Evolutionary conservation across 2,888 invertebrate species (phyloP).

Genomic region (Lasioglossum pauxillum): DNA sequence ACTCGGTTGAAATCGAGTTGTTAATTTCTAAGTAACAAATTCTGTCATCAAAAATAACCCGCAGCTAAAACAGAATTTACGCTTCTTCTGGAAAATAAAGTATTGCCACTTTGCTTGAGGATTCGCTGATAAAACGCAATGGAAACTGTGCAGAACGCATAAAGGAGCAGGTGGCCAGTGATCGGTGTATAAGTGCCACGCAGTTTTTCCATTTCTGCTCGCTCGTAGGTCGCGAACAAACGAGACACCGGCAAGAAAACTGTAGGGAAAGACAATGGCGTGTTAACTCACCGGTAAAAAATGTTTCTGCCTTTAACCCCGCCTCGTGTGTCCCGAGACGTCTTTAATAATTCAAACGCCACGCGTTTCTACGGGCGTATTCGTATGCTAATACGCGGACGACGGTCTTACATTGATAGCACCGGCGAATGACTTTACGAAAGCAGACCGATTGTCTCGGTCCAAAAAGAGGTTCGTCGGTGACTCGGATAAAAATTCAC

Average conservation of each 20-base stretch:
- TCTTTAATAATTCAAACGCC: slow-evolving; percentile 75
- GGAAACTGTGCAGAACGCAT: neutral
- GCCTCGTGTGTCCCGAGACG: slow-evolving; percentile 52
- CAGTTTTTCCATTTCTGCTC: slow-evolving; percentile 26
- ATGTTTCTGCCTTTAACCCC: slow-evolving; percentile 64
- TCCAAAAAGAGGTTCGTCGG: neutral
- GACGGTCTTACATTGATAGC: slow-evolving; percentile 27
- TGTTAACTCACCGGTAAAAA: slow-evolving; percentile 71
- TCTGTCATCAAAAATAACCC: neutral
- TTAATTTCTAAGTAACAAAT: neutral
- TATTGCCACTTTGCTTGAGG: neutral
- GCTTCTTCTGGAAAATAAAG: neutral
- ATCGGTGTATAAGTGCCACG: neutral
- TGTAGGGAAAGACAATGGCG: slow-evolving; percentile 66
- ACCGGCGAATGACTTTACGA: slow-evolving; percentile 10
- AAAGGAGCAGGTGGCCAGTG: neutral
- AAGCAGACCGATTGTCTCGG: neutral
- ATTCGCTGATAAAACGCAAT: neutral
- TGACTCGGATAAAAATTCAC: neutral
- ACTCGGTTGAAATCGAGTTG: neutral
- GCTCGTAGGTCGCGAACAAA: neutral
- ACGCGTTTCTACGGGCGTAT: slow-evolving; percentile 67
- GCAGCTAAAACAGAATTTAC: neutral
- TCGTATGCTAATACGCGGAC: slow-evolving; percentile 73
- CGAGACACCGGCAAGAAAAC: slow-evolving; percentile 20